Conservation (phyloP, 2,113 vertebrate species). For the Galeopterus variegatus region DNA sequence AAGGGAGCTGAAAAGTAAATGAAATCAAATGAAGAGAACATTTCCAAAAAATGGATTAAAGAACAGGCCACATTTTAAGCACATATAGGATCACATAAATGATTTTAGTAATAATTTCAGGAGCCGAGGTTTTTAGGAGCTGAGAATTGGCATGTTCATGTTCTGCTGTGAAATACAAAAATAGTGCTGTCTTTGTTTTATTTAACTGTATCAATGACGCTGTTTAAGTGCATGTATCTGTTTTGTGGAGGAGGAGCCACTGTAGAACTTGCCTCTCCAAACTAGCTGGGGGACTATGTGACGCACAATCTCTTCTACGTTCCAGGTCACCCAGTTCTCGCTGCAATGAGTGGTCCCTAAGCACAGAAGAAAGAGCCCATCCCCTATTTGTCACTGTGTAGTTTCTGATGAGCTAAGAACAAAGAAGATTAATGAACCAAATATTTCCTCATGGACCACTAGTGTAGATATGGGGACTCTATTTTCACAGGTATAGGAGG, state of each 20-base stretch:
- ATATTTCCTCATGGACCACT: no score
- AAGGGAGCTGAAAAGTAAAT: neutral
- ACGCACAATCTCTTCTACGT: neutral
- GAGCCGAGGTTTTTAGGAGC: neutral
- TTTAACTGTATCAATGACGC: no score
- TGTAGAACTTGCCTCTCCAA: neutral
- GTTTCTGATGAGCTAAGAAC: neutral
- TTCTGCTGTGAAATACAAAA: neutral
- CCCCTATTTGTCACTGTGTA: rapidly evolving
- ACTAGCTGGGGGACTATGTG: neutral
- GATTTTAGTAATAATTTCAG: neutral
- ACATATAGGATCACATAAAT: neutral
- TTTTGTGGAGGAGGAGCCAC: rapidly evolving
- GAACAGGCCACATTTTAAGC: neutral
- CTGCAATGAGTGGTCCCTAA: rapidly evolving
- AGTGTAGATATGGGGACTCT: neutral
- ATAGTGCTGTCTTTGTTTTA: neutral
- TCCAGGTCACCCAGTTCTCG: rapidly evolving
- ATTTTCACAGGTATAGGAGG: neutral
- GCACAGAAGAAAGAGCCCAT: no score
- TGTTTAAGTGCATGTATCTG: neutral
- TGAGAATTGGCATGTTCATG: neutral
- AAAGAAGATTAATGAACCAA: rapidly evolving
- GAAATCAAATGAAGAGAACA: neutral
- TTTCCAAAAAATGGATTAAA: neutral